Base-by-base conservation (phyloP, 2,797 vertebrate species). In the Hemitrygon akajei region DNA sequence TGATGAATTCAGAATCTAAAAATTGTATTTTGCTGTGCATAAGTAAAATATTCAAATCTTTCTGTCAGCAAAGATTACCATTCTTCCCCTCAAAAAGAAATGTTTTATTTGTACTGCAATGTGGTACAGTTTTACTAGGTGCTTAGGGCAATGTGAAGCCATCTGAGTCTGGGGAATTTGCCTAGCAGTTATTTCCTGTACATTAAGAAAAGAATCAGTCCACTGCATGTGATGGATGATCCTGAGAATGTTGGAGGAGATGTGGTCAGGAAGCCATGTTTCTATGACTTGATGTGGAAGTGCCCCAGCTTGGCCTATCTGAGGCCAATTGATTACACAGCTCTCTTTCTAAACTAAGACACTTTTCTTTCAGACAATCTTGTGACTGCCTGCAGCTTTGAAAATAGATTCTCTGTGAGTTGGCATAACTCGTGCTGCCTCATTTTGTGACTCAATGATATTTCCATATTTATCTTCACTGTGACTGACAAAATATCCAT, bases 261-360 rank as follows among this genome's bases (percentile, higher is more conserved):
- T 93, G 91, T 93, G 91, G 91, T 76, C 91, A 93, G 91, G 71
- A 93, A 93, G 71, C 91, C 91, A 93, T 93, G 71, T 76, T 93
- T 56, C 91, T 93, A 18, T 40, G 30, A 75, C 34, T 58, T 93
- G 71, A 75, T 76, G 91, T 93, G 40, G 91, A 71, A 93, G 63
- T n/a, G 40, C 47, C 71, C 69, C 40, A 30, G 40, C 91, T 73
- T 37, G 40, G 34, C 37, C 71, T 40, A 47, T 92, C 89, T 47
- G 37, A 34, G 40, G 25, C 27, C 91, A 93, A 76, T 76, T 75
- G 69, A 75, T 93, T 76, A 93, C 76, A 25, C 25, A 56, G 71
- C 27, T 76, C 20, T 76, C 91, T 76, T 76, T 75, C 37, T 76
- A 93, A 93, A 75, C 40, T 76, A 27, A 58, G 71, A 71, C 40